Conservation (phyloP, 2,888 invertebrate genomes). For the Anaspis maculata region DNA sequence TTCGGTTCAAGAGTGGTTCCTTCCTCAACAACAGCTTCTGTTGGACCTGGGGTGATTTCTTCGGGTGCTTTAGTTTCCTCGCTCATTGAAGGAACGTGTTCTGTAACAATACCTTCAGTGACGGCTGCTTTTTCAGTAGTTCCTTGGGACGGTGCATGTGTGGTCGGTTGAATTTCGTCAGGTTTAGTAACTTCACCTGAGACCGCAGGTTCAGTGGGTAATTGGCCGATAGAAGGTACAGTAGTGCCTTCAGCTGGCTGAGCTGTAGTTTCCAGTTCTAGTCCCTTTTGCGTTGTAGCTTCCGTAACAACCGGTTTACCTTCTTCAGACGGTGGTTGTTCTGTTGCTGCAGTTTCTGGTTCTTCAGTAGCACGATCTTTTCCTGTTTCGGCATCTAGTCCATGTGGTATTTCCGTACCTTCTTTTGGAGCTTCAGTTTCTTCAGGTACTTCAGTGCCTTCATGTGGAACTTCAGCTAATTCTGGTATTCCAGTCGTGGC, state of each 20-base stretch:
- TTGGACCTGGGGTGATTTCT: slow-evolving; percentile 1
- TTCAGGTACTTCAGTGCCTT: slow-evolving; percentile 7
- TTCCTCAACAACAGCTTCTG: slow-evolving; percentile 4
- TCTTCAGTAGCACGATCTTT: slow-evolving; percentile 7
- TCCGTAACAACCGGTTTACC: too few relatives aligned
- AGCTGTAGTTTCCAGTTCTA: background rate
- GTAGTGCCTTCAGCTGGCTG: background rate
- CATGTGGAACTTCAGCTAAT: slow-evolving; percentile 5
- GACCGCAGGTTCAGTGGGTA: background rate
- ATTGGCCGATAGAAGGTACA: background rate
- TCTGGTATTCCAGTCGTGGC: slow-evolving; percentile 4
- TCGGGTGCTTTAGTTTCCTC: slow-evolving; percentile 6
- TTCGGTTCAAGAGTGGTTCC: slow-evolving; percentile 1
- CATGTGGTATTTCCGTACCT: slow-evolving; percentile 12
- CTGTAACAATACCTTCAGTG: too few relatives aligned
- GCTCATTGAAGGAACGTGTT: too few relatives aligned
- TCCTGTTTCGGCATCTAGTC: slow-evolving; percentile 4
- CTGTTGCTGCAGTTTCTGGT: slow-evolving; percentile 9
- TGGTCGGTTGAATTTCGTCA: background rate
- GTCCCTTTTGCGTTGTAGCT: too few relatives aligned
- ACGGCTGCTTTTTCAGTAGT: background rate
- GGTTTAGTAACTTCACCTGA: too few relatives aligned
- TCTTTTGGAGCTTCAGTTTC: slow-evolving; percentile 4
- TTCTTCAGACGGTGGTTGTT: background rate
- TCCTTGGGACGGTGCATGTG: too few relatives aligned